Evolutionary conservation across 1,140 invertebrate genomes (phyloP), one percentile per base, ranked within the genome.

Genomic region (Heterodera schachtii): DNA sequence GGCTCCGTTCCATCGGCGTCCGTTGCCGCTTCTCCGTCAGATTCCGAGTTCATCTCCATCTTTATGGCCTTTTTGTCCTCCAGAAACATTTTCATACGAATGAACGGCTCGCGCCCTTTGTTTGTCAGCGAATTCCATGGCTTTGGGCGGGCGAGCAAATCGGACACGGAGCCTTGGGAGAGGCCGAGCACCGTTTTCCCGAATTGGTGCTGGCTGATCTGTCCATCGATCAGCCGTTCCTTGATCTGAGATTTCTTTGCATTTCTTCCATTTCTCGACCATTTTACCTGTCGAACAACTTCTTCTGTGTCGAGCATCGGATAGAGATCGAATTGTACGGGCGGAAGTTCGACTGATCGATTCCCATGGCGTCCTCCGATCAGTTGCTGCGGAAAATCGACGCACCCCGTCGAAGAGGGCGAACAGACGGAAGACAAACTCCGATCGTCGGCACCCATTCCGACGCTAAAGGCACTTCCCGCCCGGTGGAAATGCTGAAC

Each of bases 251-350:
- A 31, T 31, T 1, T 69, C 31, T n/a, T 81, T 11, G 31, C 74
- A 11, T 47, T 43, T 60, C 3, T 47, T 85, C 21, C 0, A 31
- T 43, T 11, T 44, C 9, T 7, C n/a, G 13, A 41, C 9, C 6
- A 13, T 76, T 7, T 64, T 73, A 93, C 95, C 91, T 95, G 94
- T 85, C 96, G 94, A 44, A 99, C 97, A 83, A 99, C 96, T 83
- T 98, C 96, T 91, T 99, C 97, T 0, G 97, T 99, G 90, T 98
- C 98, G 70, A 99, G 93, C 90, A 96, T 96, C 89, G 97, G 95
- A 92, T 97, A 99, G 90, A 96, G 94, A 91, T 99, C 97, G 91
- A 99, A 98, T 90, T 99, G 96, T 81, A 99, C 98, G 0, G 97
- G 97, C 41, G 96, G 96, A 86, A 98, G 92, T 19, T 98, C 96